These are phyloP conservation scores for Eupithecia exiguata DNA, from an alignment of 2,888 invertebrate genomes.

Conservation along the genomic window DNA sequence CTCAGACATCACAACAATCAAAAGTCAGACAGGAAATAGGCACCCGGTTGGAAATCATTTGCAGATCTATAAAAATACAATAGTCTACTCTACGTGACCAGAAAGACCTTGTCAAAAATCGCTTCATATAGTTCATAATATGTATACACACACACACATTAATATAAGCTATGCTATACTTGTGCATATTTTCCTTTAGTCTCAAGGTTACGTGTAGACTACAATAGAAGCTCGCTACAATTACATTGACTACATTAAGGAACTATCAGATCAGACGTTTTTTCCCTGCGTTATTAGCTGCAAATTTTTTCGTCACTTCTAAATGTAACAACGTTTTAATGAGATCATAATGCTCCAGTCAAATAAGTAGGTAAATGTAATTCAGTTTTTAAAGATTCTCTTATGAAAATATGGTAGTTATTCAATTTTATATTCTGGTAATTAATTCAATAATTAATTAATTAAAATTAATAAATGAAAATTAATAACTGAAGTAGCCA, in stretches of 20 bases:
- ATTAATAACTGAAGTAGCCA: too few species aligned
- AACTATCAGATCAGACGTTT: background rate
- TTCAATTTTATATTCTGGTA: background rate
- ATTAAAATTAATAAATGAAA: too few species aligned
- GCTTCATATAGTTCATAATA: conserved; percentile 35
- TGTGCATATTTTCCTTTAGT: conserved; percentile 38
- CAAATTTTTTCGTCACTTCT: background rate
- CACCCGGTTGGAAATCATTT: conserved; percentile 38
- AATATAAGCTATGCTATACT: background rate
- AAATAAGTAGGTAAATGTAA: background rate
- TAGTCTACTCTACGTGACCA: conserved; percentile 62
- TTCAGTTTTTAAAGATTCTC: background rate
- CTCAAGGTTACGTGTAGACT: conserved; percentile 63
- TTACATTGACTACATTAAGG: conserved; percentile 9
- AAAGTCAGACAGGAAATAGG: conserved; percentile 56
- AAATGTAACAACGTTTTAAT: background rate
- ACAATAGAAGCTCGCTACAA: conserved; percentile 15
- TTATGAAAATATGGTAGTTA: background rate
- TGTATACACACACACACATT: background rate
- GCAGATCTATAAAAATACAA: conserved; percentile 53
- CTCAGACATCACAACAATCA: background rate
- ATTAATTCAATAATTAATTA: too few species aligned
- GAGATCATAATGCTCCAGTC: background rate
- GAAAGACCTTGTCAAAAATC: conserved; percentile 59
- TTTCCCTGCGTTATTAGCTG: background rate